Percentiles rank a stretch among this genome's conserved stretches.
Evolutionary conservation across 2,113 vertebrate genomes (phyloP).

Genomic region (Halichoeres trimaculatus): DNA sequence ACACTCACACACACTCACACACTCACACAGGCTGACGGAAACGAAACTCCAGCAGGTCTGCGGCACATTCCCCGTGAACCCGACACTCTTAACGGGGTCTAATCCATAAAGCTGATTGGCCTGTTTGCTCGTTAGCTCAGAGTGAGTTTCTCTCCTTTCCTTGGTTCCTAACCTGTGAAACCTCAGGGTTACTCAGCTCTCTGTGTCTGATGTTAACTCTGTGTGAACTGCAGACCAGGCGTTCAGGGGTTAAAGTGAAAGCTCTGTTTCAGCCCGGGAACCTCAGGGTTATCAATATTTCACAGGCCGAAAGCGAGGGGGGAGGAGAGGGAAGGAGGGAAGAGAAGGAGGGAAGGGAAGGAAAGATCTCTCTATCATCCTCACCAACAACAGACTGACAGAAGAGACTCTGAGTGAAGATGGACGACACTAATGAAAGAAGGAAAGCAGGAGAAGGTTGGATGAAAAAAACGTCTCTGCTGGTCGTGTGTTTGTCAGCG

Average conservation of each 20-base stretch:
- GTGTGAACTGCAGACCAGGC: no score
- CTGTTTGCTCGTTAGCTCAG: conserved; percentile 51
- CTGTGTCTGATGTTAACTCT: no score
- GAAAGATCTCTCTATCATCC: conserved; percentile 31
- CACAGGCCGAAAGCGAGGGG: conserved; percentile 28
- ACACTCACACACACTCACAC: background rate
- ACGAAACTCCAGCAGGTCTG: conserved; percentile 8
- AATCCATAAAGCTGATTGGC: conserved; percentile 56
- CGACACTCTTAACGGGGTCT: conserved; percentile 40
- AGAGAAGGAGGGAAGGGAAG: background rate
- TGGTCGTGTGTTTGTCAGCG: background rate
- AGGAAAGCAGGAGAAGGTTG: background rate
- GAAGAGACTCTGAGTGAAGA: background rate
- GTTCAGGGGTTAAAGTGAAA: conserved; percentile 19
- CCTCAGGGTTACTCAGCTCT: no score
- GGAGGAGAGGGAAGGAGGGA: background rate
- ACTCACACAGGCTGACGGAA: background rate
- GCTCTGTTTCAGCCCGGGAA: background rate
- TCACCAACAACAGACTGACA: no score
- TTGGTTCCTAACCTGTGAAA: no score
- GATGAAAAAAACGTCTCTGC: background rate
- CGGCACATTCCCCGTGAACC: background rate
- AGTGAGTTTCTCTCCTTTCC: no score
- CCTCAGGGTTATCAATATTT: conserved; percentile 54
- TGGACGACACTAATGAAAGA: conserved; percentile 15